Base-by-base conservation (phyloP, 2,888 invertebrate genomes). In the Stenichneumon culpator region DNA sequence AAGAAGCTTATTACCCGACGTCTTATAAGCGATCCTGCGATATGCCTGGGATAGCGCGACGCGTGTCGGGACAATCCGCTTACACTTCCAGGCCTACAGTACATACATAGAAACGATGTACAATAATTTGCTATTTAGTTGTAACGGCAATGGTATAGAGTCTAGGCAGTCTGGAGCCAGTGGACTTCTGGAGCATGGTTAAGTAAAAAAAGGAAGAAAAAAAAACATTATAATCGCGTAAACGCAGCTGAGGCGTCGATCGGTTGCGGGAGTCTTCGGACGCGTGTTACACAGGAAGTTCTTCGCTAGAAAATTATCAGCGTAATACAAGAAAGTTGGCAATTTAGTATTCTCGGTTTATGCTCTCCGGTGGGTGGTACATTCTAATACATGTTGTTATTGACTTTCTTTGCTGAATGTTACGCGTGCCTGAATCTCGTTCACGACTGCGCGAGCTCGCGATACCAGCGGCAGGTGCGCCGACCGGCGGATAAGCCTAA, bases 41-140 rank as follows among this genome's bases (percentile, higher is more conserved):
- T 54, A 69, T 73, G 70, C 81, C 50, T 73, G 72, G 25, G 25
- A 77, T 74, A 74, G 47, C 54, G 69, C 63, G 36, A 69, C n/a
- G 32, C 19, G 54, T 52, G 57, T 73, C n/a, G 19, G 39, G 19
- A 19, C 63, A 19, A 22, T 65, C 52, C 60, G 9, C 63, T 77
- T 52, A 54, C 67, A 32, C 39, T 47, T 19, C 60, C 6, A 44
- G 16, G 22, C 60, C 44, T 57, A n/a, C 16, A 7, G 36, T 63
- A 32, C 3, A 16, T 50, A 60, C 54, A 25, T 44, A 54, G 11
- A 32, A 39, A 19, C 7, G 14, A 57, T 72, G 54, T 79, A 50
- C 36, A n/a, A 47, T 65, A 36, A 50, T 67, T 32, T 16, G 50
- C 65, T 22, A 72, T 32, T n/a, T n/a, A 75, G 25, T 25, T n/a